phyloP scores from a whole-genome alignment of 2,113 vertebrate genomes.

The Rhinopomastus cyanomelas region DNA sequence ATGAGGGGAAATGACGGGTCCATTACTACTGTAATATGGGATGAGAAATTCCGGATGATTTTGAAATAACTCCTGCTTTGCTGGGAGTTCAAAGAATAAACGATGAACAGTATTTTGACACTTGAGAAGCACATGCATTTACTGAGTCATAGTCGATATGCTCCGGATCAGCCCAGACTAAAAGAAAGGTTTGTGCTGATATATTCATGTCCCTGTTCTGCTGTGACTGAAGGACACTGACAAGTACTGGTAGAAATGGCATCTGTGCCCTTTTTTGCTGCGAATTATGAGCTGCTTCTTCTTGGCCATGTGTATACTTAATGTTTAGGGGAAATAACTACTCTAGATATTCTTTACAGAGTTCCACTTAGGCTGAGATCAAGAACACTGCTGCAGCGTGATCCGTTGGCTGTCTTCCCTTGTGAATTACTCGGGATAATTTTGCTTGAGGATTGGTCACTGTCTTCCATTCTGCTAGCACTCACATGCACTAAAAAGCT shows the following conservation, averaged over 20 bases:
- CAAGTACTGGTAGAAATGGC: not conserved
- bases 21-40: not conserved
- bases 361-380: not conserved
- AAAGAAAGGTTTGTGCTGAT: not conserved
- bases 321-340: not conserved
- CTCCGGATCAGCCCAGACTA: not conserved
- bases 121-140: constrained; percentile 2
- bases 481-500: not conserved
- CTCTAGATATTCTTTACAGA: not conserved
- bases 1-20: not conserved
- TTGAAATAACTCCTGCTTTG: constrained; percentile 5
- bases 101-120: not conserved
- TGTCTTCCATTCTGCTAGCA: not conserved
- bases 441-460: not conserved
- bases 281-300: not conserved
- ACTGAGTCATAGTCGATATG: not conserved
- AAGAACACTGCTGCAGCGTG: not conserved
- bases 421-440: not conserved
- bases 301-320: not conserved
- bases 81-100: not conserved
- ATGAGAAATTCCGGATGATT: constrained; percentile 6
- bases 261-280: not conserved
- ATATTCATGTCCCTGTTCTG: not conserved
- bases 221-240: not conserved
- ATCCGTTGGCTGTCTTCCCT: not conserved